These are phyloP conservation scores for Alcedo quadribrachys DNA, from an alignment of 2,797 vertebrate species.

Conservation along the genomic window DNA sequence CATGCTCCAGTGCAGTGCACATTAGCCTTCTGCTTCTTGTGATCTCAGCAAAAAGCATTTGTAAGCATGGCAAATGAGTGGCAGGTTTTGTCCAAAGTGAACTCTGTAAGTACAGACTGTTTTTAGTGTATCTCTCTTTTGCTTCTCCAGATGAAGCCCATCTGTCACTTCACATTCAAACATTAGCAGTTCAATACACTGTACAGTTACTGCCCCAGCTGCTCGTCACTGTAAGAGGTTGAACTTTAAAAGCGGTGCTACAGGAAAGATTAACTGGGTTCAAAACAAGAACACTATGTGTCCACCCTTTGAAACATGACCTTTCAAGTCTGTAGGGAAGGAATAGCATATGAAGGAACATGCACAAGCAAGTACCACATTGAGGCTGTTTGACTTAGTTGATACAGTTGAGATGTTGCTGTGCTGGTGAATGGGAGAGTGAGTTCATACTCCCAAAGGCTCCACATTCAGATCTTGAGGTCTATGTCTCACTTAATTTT, in stretches of 20 bases:
- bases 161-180: not conserved
- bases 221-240: not conserved
- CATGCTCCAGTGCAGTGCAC: not conserved
- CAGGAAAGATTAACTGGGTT: not conserved
- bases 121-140: not conserved
- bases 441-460: not conserved
- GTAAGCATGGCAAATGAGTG: not conserved
- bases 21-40: not conserved
- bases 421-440: not conserved
- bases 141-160: not conserved
- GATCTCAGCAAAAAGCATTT: not conserved
- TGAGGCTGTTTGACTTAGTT: not conserved
- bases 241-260: not conserved
- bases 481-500: not conserved
- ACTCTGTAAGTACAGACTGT: not conserved
- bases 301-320: not conserved
- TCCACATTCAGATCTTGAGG: not conserved
- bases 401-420: not conserved
- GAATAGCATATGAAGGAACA: not conserved
- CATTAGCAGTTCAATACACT: not conserved
- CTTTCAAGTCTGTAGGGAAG: not conserved
- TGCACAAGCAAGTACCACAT: not conserved
- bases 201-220: not conserved
- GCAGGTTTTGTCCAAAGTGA: not conserved
- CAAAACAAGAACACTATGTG: not conserved